phyloP scores from a whole-genome alignment of 2,888 invertebrate genomes.

The Limulus polyphemus region DNA sequence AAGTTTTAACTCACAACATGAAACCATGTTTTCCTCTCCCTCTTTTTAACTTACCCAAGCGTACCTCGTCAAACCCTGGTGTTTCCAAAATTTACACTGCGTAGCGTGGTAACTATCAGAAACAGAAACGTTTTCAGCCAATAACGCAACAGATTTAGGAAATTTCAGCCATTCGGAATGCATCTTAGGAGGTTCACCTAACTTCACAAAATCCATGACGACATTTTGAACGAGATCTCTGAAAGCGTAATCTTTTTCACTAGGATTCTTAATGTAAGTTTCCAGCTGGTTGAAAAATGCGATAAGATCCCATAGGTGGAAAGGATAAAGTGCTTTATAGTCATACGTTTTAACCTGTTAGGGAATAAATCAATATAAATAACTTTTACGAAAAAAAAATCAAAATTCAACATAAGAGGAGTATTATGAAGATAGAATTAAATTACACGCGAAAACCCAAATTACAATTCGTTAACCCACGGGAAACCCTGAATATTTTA shows the following conservation, averaged over 20 bases:
- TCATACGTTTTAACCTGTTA: slow-evolving; percentile 18
- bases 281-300: slow-evolving; percentile 30
- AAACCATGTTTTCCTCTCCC: too few relatives aligned
- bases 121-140: slow-evolving; percentile 23
- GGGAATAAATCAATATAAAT: slow-evolving; percentile 1
- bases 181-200: slow-evolving; percentile 20
- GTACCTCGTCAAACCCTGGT: slow-evolving; percentile 29
- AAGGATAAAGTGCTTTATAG: slow-evolving; percentile 25
- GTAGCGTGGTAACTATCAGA: slow-evolving; percentile 24
- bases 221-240: slow-evolving; percentile 27
- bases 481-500: too few relatives aligned
- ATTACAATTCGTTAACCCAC: too few relatives aligned
- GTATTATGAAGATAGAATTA: too few relatives aligned
- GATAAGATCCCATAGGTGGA: slow-evolving; percentile 30
- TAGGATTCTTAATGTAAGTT: slow-evolving; percentile 24
- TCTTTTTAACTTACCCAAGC: slow-evolving; percentile 29
- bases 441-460: too few relatives aligned
- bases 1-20: too few relatives aligned
- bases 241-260: slow-evolving; percentile 26
- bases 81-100: slow-evolving; percentile 30
- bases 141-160: slow-evolving; percentile 26
- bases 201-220: slow-evolving; percentile 28
- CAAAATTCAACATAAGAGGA: too few relatives aligned
- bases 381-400: too few relatives aligned
- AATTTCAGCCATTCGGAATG: slow-evolving; percentile 25